Base-by-base conservation (phyloP, 2,888 invertebrate species). In the Cantharis rufa region DNA sequence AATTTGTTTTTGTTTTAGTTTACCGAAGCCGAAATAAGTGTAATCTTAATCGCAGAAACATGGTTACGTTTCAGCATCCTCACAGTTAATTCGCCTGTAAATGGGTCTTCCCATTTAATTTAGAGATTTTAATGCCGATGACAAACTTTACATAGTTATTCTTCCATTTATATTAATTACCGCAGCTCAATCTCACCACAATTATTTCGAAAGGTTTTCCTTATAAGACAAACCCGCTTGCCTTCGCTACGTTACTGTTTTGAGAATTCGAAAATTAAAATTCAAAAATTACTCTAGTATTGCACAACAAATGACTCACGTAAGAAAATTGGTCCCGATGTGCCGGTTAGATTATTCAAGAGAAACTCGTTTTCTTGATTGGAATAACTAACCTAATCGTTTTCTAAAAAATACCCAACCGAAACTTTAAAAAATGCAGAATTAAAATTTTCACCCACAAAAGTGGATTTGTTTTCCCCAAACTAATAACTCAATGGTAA, bases 401-500 rank as follows among this genome's bases (percentile, higher is more conserved):
- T n/a, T 48, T 48, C 48, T 48, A n/a, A 48, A 24, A 48, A 48
- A 48, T 48, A 48, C n/a, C n/a, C 48, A n/a, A n/a, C 48, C 7
- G 48, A n/a, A 48, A 48, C 48, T 48, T 48, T 1, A 48, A 48
- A 48, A 48, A 48, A 5, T n/a, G 13, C 48, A 5, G n/a, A 48
- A 48, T 48, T 11, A 48, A n/a, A 48, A 48, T 48, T 48, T 48
- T 48, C 48, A 48, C 48, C n/a, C 48, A n/a, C n/a, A n/a, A n/a
- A 48, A 48, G 48, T 48, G 48, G 64, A 70, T 70, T 74, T 74
- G 74, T 74, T 70, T 73, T 74, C 70, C 62, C 62, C 70, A 15
- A 69, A 69, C 74, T 62, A 70, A 74, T 74, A 74, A 74, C 74
- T 70, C 70, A 74, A 64, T 74, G 74, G 70, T 70, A 74, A 70